Conservation (phyloP, 2,888 invertebrate genomes). For the Dromius quadrimaculatus region DNA sequence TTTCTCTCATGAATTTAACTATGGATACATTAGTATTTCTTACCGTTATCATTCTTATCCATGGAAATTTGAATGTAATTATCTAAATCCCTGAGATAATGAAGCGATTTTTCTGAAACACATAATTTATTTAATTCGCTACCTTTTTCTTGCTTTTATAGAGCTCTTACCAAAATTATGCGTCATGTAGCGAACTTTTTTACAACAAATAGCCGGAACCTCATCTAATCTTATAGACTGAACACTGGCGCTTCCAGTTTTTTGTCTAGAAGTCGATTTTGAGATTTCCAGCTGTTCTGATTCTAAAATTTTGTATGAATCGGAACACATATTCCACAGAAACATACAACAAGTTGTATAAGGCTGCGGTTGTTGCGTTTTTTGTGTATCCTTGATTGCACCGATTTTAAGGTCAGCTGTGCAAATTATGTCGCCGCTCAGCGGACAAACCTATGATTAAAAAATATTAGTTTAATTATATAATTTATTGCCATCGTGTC, state of each 20-base stretch:
- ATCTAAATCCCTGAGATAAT: slow-evolving; percentile 63
- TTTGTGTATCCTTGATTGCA: slow-evolving; percentile 60
- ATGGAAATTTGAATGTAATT: slow-evolving; percentile 62
- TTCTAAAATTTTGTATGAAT: slow-evolving; percentile 64
- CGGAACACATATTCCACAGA: slow-evolving; percentile 64
- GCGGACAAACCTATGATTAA: slow-evolving; percentile 65
- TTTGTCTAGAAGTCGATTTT: background rate
- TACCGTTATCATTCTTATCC: slow-evolving; percentile 47
- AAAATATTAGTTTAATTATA: slow-evolving; percentile 11
- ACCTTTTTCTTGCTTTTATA: background rate
- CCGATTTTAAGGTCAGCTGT: slow-evolving; percentile 66
- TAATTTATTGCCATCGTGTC: slow-evolving; percentile 9
- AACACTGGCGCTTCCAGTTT: slow-evolving; percentile 1
- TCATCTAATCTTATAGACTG: slow-evolving; percentile 6
- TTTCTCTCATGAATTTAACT: background rate
- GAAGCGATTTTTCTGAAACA: slow-evolving; percentile 27
- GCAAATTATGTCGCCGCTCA: slow-evolving; percentile 65
- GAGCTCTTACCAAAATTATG: slow-evolving; percentile 40
- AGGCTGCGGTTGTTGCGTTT: slow-evolving; percentile 59
- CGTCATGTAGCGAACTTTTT: slow-evolving; percentile 49
- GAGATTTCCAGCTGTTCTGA: slow-evolving; percentile 59
- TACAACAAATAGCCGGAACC: slow-evolving; percentile 35
- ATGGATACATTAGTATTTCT: background rate
- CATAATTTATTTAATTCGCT: background rate
- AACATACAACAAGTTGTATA: slow-evolving; percentile 63